Conservation (phyloP, 2,113 vertebrate genomes). For the Trogon melanurus region DNA sequence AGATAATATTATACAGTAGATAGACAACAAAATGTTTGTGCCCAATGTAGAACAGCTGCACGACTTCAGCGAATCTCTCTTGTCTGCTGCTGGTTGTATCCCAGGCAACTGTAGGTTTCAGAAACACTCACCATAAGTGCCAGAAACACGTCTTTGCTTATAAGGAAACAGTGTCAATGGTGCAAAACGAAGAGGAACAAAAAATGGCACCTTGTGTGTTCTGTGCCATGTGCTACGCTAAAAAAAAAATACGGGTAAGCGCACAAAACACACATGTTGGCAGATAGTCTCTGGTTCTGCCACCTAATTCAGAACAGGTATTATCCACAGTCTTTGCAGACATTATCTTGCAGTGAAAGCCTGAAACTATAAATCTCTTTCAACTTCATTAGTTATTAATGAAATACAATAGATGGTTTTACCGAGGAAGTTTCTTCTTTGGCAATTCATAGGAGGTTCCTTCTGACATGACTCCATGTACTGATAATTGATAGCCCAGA, state of each 20-base stretch:
- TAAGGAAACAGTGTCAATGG: background rate
- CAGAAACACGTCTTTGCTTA: accelerated
- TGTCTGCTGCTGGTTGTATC: background rate
- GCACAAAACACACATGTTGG: background rate
- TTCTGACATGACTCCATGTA: background rate
- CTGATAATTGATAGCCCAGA: background rate
- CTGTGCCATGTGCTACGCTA: background rate
- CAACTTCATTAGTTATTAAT: background rate
- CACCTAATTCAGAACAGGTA: background rate
- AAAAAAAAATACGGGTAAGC: background rate
- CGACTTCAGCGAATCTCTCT: background rate
- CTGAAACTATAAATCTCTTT: background rate
- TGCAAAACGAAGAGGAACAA: background rate
- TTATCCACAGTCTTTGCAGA: background rate
- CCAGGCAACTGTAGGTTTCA: background rate
- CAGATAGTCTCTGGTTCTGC: background rate
- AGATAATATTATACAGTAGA: background rate
- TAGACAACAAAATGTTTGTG: background rate
- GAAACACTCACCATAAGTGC: background rate
- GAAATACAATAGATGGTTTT: background rate
- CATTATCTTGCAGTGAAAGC: background rate
- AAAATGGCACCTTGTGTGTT: background rate
- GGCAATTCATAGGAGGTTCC: background rate
- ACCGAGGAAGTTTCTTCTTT: background rate
- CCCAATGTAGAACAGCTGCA: background rate